Conservation (phyloP, 1,140 invertebrate genomes). For the Solen grandis region DNA sequence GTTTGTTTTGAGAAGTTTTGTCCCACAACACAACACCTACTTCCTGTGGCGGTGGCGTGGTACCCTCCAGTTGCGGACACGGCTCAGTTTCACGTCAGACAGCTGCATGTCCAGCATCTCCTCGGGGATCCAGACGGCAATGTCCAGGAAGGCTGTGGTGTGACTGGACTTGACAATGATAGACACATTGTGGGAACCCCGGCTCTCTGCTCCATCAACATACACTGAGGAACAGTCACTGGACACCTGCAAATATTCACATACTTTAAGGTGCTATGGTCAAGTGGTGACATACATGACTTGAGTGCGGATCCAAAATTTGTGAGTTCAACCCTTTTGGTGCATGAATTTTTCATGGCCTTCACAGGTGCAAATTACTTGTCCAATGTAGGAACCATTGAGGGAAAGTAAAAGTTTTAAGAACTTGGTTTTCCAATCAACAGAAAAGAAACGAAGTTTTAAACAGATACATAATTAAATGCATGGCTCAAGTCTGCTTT, state of each 20-base stretch:
- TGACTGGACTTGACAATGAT: constrained; percentile 96
- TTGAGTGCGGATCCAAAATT: too few relatives aligned
- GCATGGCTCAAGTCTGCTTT: too few relatives aligned
- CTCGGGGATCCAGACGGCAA: constrained; percentile 98
- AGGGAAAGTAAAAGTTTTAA: too few relatives aligned
- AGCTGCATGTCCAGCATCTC: constrained; percentile 94
- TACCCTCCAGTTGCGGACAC: constrained; percentile 93
- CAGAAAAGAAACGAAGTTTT: too few relatives aligned
- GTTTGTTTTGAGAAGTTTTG: too few relatives aligned
- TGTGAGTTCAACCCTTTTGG: background rate
- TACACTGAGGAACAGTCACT: constrained; percentile 98
- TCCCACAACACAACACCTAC: too few relatives aligned
- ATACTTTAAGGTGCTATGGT: too few relatives aligned
- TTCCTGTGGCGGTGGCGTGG: too few relatives aligned
- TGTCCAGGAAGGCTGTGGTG: constrained; percentile 91
- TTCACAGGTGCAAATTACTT: constrained; percentile 2
- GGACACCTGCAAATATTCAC: constrained; percentile 90
- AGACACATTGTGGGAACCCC: constrained; percentile 96
- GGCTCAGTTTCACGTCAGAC: constrained; percentile 92
- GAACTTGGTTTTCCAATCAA: too few relatives aligned
- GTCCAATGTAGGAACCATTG: background rate
- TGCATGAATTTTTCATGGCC: background rate
- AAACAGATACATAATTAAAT: too few relatives aligned
- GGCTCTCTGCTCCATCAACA: constrained; percentile 96
- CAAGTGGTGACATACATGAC: too few relatives aligned